Base-by-base conservation (phyloP, 2,113 vertebrate species). In the Puffinus mauretanicus region DNA sequence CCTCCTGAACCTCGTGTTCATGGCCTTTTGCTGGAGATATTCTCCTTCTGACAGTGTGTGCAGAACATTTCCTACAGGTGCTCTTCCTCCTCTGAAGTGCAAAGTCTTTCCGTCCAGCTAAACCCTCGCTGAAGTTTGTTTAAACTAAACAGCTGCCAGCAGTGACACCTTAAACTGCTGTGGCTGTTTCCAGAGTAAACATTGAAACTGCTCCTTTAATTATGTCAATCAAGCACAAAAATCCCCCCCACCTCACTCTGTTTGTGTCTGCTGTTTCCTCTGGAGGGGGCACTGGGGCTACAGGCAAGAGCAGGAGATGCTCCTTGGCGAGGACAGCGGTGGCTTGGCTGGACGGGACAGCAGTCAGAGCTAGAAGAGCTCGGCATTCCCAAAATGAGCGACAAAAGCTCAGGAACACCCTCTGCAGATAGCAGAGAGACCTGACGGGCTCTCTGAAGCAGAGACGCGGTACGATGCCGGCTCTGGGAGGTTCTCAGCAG, bases 161-260 rank as follows among this genome's bases (percentile, higher is more conserved):
- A 95, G 89, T 2, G 65, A 95, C 96, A 94, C 94, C 95, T 95
- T 71, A 55, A 29, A 18, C 93, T 88, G 91, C 94, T 70, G 94
- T 67, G 94, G 72, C 91, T 75, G 89, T 60, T 94, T 72, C 89
- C 93, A 29, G 89, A 71, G 93, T 82, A 96, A 96, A 97, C 95
- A 95, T 46, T 58, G 94, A 95, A 93, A 82, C 91, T 91, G 95
- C 95, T 97, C 94, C 95, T 85, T 65, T 94, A 85, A 87, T 93
- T 49, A 57, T 49, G 93, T 95, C 96, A 91, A 76, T 97, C 96
- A 95, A 87, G 49, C 81, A 10, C 81, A 11, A 32, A 78, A 78
- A 47, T 16, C 81, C 71, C 82, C 55, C 55, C 86, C 52, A 0
- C 47, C 57, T 51, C 52, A 1, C 38, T 82, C 1, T 0, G 2